Percentiles rank a stretch among this genome's conserved stretches.
Conservation (phyloP, 2,113 vertebrate species). For the Bubo blakistoni region DNA sequence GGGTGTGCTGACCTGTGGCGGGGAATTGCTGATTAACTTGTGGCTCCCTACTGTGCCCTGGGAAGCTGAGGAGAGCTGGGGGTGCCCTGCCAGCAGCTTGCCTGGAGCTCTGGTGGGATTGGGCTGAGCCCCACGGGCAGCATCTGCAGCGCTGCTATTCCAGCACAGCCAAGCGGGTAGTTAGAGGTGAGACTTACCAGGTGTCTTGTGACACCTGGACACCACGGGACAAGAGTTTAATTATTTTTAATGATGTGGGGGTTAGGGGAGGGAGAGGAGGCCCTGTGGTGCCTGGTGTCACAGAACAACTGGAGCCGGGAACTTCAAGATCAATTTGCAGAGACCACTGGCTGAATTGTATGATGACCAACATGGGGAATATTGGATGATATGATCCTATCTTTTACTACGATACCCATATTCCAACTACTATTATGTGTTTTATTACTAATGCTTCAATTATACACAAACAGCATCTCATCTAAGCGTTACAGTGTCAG, state of each 20-base stretch:
- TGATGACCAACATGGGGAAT: neutral
- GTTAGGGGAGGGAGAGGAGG: neutral
- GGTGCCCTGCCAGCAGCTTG: neutral
- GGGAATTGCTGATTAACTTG: neutral
- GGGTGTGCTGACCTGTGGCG: neutral
- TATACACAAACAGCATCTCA: neutral
- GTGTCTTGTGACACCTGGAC: conserved; percentile 42
- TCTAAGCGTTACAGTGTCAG: neutral
- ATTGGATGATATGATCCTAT: fast-evolving
- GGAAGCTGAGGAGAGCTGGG: neutral
- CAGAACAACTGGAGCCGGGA: neutral
- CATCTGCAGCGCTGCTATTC: neutral
- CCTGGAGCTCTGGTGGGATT: fast-evolving
- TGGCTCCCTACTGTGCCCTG: neutral
- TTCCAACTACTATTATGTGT: neutral
- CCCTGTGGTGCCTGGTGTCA: neutral
- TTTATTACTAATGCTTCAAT: neutral
- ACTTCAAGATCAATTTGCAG: neutral
- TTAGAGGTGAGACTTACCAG: conserved; percentile 47
- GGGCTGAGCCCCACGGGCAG: neutral
- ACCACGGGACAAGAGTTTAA: neutral
- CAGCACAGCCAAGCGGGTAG: neutral
- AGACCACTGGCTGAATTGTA: neutral
- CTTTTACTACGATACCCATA: neutral
- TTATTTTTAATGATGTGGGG: conserved; percentile 38